Conservation (phyloP, 2,888 invertebrate species). For the Drosophila gaucha region DNA sequence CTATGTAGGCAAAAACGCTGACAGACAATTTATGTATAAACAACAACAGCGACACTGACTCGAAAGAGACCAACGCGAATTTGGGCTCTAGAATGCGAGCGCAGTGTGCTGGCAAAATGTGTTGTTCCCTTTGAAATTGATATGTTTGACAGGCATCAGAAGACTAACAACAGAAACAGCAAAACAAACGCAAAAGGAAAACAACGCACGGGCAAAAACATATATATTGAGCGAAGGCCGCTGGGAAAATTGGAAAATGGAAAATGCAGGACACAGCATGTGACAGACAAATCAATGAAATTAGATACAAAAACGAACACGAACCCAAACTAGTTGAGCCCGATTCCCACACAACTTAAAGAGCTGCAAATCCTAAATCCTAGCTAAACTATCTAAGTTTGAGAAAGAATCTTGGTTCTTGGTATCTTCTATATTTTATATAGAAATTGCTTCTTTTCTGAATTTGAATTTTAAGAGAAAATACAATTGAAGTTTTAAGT, state of each 20-base stretch:
- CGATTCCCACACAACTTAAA: neutral
- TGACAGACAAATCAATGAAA: conserved; percentile 21
- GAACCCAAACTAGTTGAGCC: neutral
- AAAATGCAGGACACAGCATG: conserved; percentile 1
- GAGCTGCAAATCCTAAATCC: too few relatives aligned
- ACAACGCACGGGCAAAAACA: conserved; percentile 14
- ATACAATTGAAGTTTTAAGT: too few relatives aligned
- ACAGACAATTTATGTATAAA: conserved; percentile 72
- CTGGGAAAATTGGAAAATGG: conserved; percentile 44
- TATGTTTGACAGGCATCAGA: conserved; percentile 76
- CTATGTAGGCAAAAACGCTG: conserved; percentile 67
- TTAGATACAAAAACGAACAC: conserved; percentile 5
- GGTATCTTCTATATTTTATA: too few relatives aligned
- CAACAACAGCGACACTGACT: conserved; percentile 36
- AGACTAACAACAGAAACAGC: conserved; percentile 40
- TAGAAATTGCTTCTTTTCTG: too few relatives aligned
- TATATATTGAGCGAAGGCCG: conserved; percentile 38
- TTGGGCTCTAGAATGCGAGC: conserved; percentile 2
- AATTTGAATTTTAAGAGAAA: too few relatives aligned
- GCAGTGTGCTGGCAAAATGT: conserved; percentile 8
- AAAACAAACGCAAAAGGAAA: conserved; percentile 30
- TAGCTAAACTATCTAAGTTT: neutral
- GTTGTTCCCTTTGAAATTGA: conserved; percentile 63
- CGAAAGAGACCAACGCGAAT: conserved; percentile 25
- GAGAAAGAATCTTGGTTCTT: too few relatives aligned